Evolutionary conservation across 2,113 vertebrate species (phyloP).

Genomic region (Alethe castanea): DNA sequence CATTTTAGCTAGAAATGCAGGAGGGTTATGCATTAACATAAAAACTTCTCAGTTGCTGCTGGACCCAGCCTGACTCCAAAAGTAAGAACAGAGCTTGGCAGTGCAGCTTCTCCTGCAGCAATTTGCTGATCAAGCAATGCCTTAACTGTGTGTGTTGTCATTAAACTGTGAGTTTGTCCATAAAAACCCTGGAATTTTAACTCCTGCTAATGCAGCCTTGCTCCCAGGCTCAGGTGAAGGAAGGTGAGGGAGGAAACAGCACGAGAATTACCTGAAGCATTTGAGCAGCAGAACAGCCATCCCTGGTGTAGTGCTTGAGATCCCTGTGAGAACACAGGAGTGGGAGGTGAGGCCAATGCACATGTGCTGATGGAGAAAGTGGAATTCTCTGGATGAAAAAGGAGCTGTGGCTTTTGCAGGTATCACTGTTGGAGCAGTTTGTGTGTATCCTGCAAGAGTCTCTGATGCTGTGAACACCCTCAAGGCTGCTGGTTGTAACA

Average conservation of each 20-base stretch:
- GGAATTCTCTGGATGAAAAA: background rate
- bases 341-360: background rate
- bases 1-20: background rate
- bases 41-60: background rate
- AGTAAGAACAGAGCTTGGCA: background rate
- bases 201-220: background rate
- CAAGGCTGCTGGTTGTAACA: constrained; percentile 77
- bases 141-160: background rate
- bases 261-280: background rate
- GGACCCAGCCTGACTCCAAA: background rate
- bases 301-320: background rate
- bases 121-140: background rate
- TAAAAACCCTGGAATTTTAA: background rate
- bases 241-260: background rate
- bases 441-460: constrained; percentile 91
- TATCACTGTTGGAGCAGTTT: constrained; percentile 85
- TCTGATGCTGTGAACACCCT: constrained; percentile 81
- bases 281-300: background rate
- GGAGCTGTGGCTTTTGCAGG: constrained; percentile 68
- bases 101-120: background rate
- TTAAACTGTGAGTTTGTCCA: background rate
- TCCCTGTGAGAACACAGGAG: background rate
- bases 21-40: background rate
- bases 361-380: fast-evolving
- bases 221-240: background rate